Conservation (phyloP, 1,140 invertebrate species). For the Meteorus sp. region DNA sequence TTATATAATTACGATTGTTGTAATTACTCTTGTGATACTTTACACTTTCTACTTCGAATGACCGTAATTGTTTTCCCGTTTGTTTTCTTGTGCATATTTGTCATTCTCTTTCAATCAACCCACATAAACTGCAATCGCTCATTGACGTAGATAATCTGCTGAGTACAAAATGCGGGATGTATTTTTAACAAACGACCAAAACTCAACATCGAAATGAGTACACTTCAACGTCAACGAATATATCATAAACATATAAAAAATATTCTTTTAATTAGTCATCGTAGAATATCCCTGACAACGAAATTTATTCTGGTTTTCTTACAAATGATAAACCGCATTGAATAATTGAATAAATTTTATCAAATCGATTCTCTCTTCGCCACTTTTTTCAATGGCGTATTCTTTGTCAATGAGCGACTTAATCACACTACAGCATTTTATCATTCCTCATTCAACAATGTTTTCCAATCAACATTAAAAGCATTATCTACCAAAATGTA, state of each 20-base stretch:
- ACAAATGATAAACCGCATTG: background rate
- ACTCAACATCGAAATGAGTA: slow-evolving; percentile 41
- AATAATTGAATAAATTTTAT: background rate
- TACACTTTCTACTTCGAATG: slow-evolving; percentile 55
- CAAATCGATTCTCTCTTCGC: background rate
- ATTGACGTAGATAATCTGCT: slow-evolving; percentile 17
- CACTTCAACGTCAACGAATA: slow-evolving; percentile 36
- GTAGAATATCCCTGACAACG: slow-evolving; percentile 33
- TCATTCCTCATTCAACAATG: slow-evolving; percentile 16
- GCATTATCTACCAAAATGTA: background rate
- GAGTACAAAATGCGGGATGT: background rate
- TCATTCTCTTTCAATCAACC: slow-evolving; percentile 5
- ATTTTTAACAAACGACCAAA: slow-evolving; percentile 35
- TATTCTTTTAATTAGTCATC: slow-evolving; percentile 26
- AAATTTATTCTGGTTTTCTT: slow-evolving; percentile 22
- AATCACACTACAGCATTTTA: background rate
- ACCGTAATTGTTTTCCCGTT: slow-evolving; percentile 37
- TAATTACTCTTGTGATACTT: slow-evolving; percentile 55
- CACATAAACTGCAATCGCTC: slow-evolving; percentile 21
- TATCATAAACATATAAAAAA: no score
- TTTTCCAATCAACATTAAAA: slow-evolving; percentile 17
- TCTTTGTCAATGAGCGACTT: slow-evolving; percentile 1
- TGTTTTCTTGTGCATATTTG: slow-evolving; percentile 21
- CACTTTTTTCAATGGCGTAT: background rate
- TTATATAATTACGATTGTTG: slow-evolving; percentile 44